These are phyloP conservation scores for Podarcis siculus DNA, from an alignment of 2,797 vertebrate genomes.

Conservation along the genomic window DNA sequence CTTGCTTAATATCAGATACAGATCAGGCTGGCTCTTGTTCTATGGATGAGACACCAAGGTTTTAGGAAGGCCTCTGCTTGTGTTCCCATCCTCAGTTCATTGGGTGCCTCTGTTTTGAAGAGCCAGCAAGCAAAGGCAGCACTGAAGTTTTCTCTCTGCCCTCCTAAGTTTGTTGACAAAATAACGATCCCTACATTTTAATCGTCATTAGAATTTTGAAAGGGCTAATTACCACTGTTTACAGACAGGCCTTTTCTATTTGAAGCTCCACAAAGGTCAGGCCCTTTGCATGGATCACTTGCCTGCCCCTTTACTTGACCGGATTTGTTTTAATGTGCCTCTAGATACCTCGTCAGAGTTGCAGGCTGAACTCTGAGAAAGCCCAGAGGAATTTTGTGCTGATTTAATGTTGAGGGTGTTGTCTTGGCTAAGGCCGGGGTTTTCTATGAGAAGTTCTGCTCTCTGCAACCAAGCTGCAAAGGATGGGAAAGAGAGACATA, in stretches of 20 bases:
- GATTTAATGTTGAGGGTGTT: neutral
- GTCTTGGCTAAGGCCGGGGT: neutral
- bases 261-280: slow-evolving; percentile 60
- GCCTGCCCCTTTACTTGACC: neutral
- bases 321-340: neutral
- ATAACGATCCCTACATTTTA: slow-evolving; percentile 78
- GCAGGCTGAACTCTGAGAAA: slow-evolving; percentile 22
- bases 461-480: neutral
- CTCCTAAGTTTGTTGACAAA: slow-evolving; percentile 79
- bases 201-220: slow-evolving; percentile 74
- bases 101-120: slow-evolving; percentile 44
- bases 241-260: slow-evolving; percentile 51
- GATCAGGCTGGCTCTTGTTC: slow-evolving; percentile 75
- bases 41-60: slow-evolving; percentile 73
- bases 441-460: too few relatives aligned
- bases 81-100: slow-evolving; percentile 72
- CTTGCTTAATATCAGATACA: slow-evolving; percentile 73
- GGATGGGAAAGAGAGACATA: neutral
- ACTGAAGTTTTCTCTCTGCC: slow-evolving; percentile 75
- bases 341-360: neutral
- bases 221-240: slow-evolving; percentile 71
- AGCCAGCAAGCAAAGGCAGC: slow-evolving; percentile 27
- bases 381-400: neutral
- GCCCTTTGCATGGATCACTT: slow-evolving; percentile 35
- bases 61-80: slow-evolving; percentile 68